Percentiles rank a stretch among this genome's conserved stretches.
phyloP scores from a whole-genome alignment of 2,888 invertebrate genomes.

The Cephus runcator region DNA sequence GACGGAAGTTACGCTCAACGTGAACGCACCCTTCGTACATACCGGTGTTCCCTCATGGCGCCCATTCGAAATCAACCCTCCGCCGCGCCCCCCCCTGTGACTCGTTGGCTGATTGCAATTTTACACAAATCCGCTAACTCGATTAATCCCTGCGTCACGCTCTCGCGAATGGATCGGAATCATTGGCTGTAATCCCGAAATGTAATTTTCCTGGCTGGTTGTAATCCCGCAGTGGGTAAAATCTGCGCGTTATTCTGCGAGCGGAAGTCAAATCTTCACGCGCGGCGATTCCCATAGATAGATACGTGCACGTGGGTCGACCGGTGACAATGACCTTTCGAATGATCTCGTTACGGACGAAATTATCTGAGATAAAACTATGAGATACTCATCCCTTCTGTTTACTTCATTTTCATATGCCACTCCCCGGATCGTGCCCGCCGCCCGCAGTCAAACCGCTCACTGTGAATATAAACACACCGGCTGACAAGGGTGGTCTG shows the following conservation, averaged over 20 bases:
- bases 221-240: not conserved
- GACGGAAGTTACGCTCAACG: not conserved
- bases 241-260: not conserved
- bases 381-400: not conserved
- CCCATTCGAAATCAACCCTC: not conserved
- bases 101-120: constrained; percentile 39
- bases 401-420: not conserved
- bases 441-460: constrained; percentile 79
- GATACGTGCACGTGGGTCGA: not conserved
- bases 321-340: not conserved
- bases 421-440: not conserved
- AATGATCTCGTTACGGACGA: not conserved
- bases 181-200: constrained; percentile 40
- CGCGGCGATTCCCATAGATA: not conserved
- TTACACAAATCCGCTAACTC: constrained; percentile 41
- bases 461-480: constrained; percentile 80
- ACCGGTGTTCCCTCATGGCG: not conserved
- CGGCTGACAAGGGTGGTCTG: constrained; percentile 68
- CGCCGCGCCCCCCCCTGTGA: constrained; percentile 8
- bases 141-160: constrained; percentile 44
- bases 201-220: constrained; percentile 32
- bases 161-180: constrained; percentile 34
- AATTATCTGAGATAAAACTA: not conserved
- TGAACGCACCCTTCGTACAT: not conserved
- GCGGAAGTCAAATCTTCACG: not conserved